These are phyloP conservation scores for Aplochiton taeniatus DNA, from an alignment of 2,797 vertebrate species.

Conservation along the genomic window DNA sequence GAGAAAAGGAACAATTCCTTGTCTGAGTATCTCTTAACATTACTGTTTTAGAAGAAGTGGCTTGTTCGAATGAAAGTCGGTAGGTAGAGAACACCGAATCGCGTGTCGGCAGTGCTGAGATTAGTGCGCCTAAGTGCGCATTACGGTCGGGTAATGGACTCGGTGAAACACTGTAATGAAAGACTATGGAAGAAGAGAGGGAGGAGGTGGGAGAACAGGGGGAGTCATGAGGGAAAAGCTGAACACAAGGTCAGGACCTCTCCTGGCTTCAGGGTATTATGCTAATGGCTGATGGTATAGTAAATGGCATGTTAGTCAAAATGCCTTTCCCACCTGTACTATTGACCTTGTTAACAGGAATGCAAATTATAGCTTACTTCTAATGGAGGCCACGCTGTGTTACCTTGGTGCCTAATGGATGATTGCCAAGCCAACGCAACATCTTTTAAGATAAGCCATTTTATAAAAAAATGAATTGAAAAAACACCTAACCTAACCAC, in stretches of 20 bases:
- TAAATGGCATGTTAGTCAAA: slow-evolving; percentile 6
- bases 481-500: slow-evolving; percentile 12
- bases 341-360: slow-evolving; percentile 30
- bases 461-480: slow-evolving; percentile 1
- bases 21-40: slow-evolving; percentile 55
- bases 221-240: slow-evolving; percentile 40
- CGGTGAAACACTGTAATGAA: slow-evolving; percentile 57
- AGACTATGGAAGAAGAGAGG: slow-evolving; percentile 36
- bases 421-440: too few species aligned
- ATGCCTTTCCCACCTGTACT: slow-evolving; percentile 21
- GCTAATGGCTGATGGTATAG: slow-evolving; percentile 16
- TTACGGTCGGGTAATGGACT: slow-evolving; percentile 55
- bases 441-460: too few species aligned
- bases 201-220: slow-evolving; percentile 39
- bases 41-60: slow-evolving; percentile 44
- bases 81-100: slow-evolving; percentile 22
- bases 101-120: slow-evolving; percentile 30
- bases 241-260: slow-evolving; percentile 52
- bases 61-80: slow-evolving; percentile 32
- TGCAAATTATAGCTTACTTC: slow-evolving; percentile 9
- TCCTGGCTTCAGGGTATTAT: slow-evolving; percentile 37
- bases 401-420: too few species aligned
- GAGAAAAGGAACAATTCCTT: slow-evolving; percentile 53
- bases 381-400: too few species aligned
- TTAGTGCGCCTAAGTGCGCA: slow-evolving; percentile 41